A percentile compares a stretch with the other conserved stretches of the same genome.
These are phyloP conservation scores for Oreochromis niloticus DNA, from an alignment of 2,113 vertebrate genomes.

Conservation along the genomic window DNA sequence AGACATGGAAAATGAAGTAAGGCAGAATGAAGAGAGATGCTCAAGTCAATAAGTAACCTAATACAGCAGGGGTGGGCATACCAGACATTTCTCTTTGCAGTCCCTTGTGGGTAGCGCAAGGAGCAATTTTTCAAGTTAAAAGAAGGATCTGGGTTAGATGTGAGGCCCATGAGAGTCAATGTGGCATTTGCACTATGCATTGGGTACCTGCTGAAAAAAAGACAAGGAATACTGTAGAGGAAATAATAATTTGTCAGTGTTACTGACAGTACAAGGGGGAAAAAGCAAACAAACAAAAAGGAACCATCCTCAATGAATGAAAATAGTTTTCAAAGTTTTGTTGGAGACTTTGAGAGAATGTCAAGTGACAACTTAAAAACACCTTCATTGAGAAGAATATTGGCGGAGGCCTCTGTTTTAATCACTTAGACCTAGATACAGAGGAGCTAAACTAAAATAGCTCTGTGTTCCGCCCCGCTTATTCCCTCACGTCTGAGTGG, in stretches of 20 bases:
- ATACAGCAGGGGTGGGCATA: constrained; percentile 49
- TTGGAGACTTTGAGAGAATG: background rate
- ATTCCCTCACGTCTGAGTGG: constrained; percentile 65
- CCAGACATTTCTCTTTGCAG: constrained; percentile 61
- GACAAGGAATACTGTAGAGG: background rate
- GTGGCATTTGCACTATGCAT: constrained; percentile 60
- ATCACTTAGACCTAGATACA: constrained; percentile 76
- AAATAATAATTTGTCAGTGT: background rate
- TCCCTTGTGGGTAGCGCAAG: constrained; percentile 69
- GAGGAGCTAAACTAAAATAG: constrained; percentile 67
- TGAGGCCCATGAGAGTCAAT: constrained; percentile 60
- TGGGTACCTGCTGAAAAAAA: constrained; percentile 16
- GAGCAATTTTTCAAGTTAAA: constrained; percentile 63
- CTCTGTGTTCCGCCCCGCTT: constrained; percentile 45
- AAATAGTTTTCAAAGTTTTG: background rate
- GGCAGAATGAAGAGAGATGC: constrained; percentile 59
- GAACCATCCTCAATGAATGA: background rate
- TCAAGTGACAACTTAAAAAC: constrained; percentile 9
- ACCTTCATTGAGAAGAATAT: constrained; percentile 51
- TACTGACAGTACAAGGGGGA: background rate
- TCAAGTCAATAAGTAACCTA: constrained; percentile 76
- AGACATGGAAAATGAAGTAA: constrained; percentile 43
- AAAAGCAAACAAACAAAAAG: background rate
- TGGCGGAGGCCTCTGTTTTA: constrained; percentile 55
- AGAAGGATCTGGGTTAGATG: constrained; percentile 69